Evolutionary conservation across 64 coral and sea anemone species (phyloP).

Genomic region (Anthopleura sola): DNA sequence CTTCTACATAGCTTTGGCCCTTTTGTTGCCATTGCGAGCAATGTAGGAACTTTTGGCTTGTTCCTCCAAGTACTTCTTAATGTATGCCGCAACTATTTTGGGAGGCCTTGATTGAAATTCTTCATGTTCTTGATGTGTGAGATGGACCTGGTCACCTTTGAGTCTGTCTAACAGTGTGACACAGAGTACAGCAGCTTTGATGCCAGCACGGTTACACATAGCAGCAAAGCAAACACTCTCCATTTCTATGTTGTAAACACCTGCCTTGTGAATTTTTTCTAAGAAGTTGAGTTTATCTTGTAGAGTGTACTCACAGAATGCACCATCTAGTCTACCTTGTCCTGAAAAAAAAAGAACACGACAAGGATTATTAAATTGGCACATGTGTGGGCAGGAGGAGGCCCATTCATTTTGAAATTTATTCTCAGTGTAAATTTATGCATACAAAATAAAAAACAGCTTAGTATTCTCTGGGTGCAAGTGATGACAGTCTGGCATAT

Average conservation of each 20-base stretch:
- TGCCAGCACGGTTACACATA: slow-evolving; percentile 82
- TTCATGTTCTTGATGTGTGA: slow-evolving; percentile 60
- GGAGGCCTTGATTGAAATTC: slow-evolving; percentile 78
- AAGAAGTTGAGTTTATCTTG: slow-evolving; percentile 82
- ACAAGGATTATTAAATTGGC: too few relatives aligned
- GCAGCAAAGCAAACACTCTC: slow-evolving; percentile 94
- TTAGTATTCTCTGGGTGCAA: too few relatives aligned
- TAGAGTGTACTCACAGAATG: slow-evolving; percentile 89
- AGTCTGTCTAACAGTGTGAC: slow-evolving; percentile 84
- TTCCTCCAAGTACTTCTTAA: slow-evolving; percentile 57
- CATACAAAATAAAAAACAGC: too few relatives aligned
- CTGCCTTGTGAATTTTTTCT: slow-evolving; percentile 52
- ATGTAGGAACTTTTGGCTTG: neutral
- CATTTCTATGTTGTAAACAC: slow-evolving; percentile 96
- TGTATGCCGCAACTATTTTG: slow-evolving; percentile 68
- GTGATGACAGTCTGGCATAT: too few relatives aligned
- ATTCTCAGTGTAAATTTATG: too few relatives aligned
- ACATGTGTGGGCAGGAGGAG: too few relatives aligned
- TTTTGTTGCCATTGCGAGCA: neutral
- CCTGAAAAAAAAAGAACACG: slow-evolving; percentile 43
- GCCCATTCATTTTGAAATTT: too few relatives aligned
- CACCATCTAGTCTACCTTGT: slow-evolving; percentile 91
- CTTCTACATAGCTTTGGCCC: slow-evolving; percentile 14
- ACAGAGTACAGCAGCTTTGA: slow-evolving; percentile 81
- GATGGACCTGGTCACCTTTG: slow-evolving; percentile 65